Percentiles rank a stretch among this genome's conserved stretches.
Evolutionary conservation across 2,797 vertebrate species (phyloP).

Genomic region (Cuniculus paca): DNA sequence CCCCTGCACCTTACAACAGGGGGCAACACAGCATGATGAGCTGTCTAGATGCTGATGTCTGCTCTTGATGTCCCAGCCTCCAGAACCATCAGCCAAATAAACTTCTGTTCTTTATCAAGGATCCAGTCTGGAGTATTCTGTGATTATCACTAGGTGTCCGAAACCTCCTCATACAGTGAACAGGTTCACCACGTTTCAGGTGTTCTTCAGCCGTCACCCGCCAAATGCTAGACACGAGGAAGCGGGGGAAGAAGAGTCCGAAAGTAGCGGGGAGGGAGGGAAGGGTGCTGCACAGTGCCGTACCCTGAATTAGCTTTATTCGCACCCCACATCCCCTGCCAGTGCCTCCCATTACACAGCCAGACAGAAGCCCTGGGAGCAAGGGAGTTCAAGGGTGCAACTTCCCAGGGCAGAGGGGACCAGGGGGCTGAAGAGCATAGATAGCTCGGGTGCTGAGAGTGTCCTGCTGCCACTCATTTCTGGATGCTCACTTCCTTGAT

Average conservation of each 20-base stretch:
- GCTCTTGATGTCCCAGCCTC: background rate
- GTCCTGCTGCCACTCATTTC: background rate
- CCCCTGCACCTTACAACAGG: background rate
- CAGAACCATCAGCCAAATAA: background rate
- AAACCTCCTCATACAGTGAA: background rate
- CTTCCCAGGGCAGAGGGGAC: background rate
- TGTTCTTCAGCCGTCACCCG: background rate
- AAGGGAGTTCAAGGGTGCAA: rapidly evolving
- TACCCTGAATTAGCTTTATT: background rate
- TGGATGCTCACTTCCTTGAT: background rate
- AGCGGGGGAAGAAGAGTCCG: background rate
- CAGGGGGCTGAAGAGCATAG: background rate
- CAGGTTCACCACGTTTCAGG: background rate
- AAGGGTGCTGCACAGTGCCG: background rate
- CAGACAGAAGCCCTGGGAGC: background rate
- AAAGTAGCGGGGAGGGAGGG: background rate
- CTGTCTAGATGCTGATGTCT: no score
- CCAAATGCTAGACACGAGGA: background rate
- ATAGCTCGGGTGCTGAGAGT: background rate
- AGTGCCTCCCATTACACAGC: background rate
- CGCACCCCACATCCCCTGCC: background rate
- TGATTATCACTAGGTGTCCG: background rate
- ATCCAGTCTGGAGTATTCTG: background rate
- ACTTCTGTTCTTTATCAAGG: background rate
- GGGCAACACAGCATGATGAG: background rate